Evolutionary conservation across 2,113 vertebrate species (phyloP).

Genomic region (Dascyllus trimaculatus): DNA sequence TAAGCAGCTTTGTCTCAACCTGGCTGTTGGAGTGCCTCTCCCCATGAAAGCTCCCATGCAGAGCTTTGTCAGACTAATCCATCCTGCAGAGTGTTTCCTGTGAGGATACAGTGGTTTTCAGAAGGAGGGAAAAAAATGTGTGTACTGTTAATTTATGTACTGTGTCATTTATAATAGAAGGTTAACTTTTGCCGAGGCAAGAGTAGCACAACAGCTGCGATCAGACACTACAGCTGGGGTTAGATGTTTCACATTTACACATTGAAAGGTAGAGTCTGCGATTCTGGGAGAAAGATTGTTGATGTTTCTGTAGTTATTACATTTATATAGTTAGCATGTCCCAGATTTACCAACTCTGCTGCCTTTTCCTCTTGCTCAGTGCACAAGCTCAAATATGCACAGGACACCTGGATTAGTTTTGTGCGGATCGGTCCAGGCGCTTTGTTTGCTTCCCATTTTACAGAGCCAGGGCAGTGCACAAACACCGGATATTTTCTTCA

Average conservation of each 20-base stretch:
- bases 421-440: no score
- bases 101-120: slow-evolving; percentile 42
- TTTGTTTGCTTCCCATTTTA: no score
- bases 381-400: no score
- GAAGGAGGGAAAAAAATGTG: slow-evolving; percentile 20
- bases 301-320: no score
- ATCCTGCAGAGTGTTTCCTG: slow-evolving; percentile 70
- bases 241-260: slow-evolving; percentile 2
- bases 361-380: no score
- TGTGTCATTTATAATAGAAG: slow-evolving; percentile 33
- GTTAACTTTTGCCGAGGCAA: slow-evolving; percentile 16
- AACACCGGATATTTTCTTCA: no score
- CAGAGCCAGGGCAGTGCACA: no score
- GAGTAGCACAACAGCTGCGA: not conserved
- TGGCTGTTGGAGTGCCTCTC: slow-evolving; percentile 71
- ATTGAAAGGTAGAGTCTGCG: no score
- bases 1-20: slow-evolving; percentile 78
- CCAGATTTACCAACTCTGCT: no score
- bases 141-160: slow-evolving; percentile 35
- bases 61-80: slow-evolving; percentile 75
- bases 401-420: no score
- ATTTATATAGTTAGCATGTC: no score
- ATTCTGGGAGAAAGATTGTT: no score
- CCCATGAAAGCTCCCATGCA: slow-evolving; percentile 68
- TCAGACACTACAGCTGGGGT: not conserved